Conservation (phyloP, 2,888 invertebrate genomes). For the Cetonia aurata region DNA sequence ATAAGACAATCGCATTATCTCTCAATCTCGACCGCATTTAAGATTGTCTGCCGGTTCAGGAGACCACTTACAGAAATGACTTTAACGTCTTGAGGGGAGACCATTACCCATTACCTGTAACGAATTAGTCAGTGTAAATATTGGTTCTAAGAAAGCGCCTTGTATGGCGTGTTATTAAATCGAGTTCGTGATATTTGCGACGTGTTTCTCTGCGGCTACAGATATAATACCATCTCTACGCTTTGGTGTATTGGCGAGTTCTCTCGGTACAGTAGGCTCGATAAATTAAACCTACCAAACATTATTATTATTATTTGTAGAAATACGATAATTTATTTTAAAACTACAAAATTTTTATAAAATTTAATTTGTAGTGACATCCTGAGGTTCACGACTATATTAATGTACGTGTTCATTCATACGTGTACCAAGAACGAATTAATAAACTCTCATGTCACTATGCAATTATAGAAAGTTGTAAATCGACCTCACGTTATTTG, state of each 20-base stretch:
- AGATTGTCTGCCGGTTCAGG: slow-evolving; percentile 9
- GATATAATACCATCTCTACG: no score
- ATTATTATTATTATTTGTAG: no score
- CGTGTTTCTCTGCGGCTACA: slow-evolving; percentile 10
- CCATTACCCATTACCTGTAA: slow-evolving; percentile 27
- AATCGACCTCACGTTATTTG: slow-evolving; percentile 2
- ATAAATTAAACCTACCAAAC: no score
- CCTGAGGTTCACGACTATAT: no score
- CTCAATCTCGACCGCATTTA: slow-evolving; percentile 30
- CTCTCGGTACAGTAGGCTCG: no score
- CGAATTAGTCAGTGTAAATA: slow-evolving; percentile 28
- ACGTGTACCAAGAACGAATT: not conserved
- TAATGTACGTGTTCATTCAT: not conserved
- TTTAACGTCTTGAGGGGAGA: slow-evolving; percentile 1
- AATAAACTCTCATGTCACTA: not conserved
- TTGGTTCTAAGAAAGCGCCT: slow-evolving; percentile 25
- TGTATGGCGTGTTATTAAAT: slow-evolving; percentile 26
- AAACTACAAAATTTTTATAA: no score
- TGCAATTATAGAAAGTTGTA: slow-evolving; percentile 16
- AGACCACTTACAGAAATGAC: slow-evolving; percentile 22
- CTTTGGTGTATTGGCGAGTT: no score
- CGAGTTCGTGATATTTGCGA: slow-evolving; percentile 23
- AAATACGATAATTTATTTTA: no score
- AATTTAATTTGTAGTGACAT: no score
- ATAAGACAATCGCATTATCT: slow-evolving; percentile 32